Conservation (phyloP, 2,113 vertebrate genomes). For the Mellivora capensis region DNA sequence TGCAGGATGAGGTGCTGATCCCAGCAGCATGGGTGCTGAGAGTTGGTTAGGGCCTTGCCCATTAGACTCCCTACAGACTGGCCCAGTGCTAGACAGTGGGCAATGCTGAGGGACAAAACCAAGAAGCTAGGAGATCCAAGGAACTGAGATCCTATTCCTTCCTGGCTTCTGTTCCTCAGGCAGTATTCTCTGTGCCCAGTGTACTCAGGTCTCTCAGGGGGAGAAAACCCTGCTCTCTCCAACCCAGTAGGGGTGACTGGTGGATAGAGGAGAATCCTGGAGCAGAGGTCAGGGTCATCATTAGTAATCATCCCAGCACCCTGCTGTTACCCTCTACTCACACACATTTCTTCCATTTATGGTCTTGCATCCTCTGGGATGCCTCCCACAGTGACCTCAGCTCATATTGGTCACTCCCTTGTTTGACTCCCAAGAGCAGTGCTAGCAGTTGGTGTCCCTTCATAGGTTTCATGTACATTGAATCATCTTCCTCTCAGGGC, state of each 20-base stretch:
- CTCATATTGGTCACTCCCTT: neutral
- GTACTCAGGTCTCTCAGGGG: neutral
- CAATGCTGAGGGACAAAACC: neutral
- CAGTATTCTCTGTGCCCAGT: neutral
- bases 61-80: neutral
- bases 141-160: neutral
- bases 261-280: neutral
- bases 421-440: neutral
- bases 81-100: neutral
- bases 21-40: neutral
- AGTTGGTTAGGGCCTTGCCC: neutral
- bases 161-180: neutral
- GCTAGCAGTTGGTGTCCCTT: neutral
- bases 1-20: neutral
- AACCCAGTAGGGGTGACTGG: neutral
- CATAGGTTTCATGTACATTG: neutral
- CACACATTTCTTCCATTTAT: neutral
- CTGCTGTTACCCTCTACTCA: neutral
- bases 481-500: too few species aligned
- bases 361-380: rapidly evolving
- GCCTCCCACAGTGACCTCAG: neutral
- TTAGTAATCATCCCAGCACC: too few species aligned
- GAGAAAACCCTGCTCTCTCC: neutral
- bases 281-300: neutral
- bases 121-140: neutral